Conservation (phyloP, 2,797 vertebrate species). For the Otolemur crassicaudatus region DNA sequence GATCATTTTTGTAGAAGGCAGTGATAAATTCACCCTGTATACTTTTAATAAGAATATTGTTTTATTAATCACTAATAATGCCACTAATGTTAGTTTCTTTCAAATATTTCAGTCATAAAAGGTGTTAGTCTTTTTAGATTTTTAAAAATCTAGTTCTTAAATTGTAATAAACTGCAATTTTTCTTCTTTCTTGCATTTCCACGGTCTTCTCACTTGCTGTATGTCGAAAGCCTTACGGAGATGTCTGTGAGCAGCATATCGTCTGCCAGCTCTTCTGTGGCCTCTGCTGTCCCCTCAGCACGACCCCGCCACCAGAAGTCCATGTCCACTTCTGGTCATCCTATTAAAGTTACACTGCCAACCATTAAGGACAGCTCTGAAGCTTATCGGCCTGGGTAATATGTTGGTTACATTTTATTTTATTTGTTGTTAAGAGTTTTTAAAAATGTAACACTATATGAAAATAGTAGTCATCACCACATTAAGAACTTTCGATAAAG, state of each 20-base stretch:
- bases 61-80: not conserved
- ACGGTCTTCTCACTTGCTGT: not conserved
- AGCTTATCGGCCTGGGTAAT: slow-evolving; percentile 94
- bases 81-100: not conserved
- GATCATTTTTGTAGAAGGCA: not conserved
- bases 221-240: slow-evolving; percentile 92
- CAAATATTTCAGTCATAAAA: not conserved
- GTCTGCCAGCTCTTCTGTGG: slow-evolving; percentile 86
- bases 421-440: not conserved
- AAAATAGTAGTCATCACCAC: not conserved
- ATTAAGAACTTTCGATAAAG: not conserved
- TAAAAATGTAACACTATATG: not conserved
- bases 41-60: not conserved
- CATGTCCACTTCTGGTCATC: slow-evolving; percentile 98
- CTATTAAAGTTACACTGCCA: slow-evolving; percentile 96
- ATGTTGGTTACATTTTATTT: not conserved
- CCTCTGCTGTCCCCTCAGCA: slow-evolving; percentile 90
- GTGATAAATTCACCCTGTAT: not conserved
- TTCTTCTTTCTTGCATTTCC: slow-evolving; percentile 32
- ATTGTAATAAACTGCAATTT: not conserved
- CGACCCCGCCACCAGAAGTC: slow-evolving; percentile 98
- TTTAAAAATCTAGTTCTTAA: not conserved
- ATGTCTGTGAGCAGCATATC: slow-evolving; percentile 92
- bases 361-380: slow-evolving; percentile 97
- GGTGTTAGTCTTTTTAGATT: not conserved